Evolutionary conservation across 1,140 invertebrate species (phyloP).

Genomic region (Papilio polytes): DNA sequence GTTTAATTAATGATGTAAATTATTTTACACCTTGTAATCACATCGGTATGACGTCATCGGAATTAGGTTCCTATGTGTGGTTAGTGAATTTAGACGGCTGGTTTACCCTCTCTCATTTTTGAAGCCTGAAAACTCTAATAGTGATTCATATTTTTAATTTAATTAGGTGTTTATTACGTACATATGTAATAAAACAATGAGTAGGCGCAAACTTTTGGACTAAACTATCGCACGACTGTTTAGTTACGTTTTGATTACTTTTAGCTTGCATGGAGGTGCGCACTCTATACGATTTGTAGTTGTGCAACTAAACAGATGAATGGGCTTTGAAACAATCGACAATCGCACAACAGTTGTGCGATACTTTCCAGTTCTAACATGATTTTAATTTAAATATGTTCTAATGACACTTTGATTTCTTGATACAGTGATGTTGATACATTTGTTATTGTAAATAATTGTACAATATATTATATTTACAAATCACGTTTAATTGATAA

Average conservation of each 20-base stretch:
- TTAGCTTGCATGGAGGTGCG: too few species aligned
- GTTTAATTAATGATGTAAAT: background rate
- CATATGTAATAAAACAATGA: too few species aligned
- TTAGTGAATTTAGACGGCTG: background rate
- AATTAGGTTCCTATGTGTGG: background rate
- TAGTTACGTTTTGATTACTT: too few species aligned
- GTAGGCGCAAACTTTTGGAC: too few species aligned
- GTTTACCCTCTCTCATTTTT: background rate
- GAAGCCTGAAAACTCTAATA: background rate
- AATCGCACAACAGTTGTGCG: too few species aligned
- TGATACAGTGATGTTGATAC: background rate
- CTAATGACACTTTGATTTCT: background rate
- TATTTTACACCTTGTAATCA: background rate
- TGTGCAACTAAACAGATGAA: too few species aligned
- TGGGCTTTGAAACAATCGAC: too few species aligned
- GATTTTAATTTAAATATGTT: background rate
- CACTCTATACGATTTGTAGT: too few species aligned
- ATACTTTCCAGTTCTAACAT: too few species aligned
- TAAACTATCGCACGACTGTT: too few species aligned
- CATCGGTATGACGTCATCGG: background rate
- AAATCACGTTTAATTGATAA: background rate
- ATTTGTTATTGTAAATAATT: slow-evolving; percentile 14
- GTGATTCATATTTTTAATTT: too few species aligned
- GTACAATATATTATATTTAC: slow-evolving; percentile 7
- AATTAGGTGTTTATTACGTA: too few species aligned